Percentiles rank a stretch among this genome's conserved stretches.
Conservation (phyloP, 2,113 vertebrate species). For the Coracopsis vasa region DNA sequence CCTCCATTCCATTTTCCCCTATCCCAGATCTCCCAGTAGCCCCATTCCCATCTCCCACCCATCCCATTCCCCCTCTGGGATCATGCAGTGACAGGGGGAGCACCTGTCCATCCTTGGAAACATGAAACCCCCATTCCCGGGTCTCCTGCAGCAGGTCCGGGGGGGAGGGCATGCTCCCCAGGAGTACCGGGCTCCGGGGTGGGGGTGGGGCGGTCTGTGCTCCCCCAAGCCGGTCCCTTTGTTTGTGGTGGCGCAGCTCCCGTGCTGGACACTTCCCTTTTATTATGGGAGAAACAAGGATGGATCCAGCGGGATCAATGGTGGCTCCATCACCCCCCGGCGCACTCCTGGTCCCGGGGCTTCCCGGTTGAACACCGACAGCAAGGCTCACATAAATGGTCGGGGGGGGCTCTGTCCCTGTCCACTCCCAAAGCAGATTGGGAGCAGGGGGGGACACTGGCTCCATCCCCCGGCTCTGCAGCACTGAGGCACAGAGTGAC, state of each 20-base stretch:
- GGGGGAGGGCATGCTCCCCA: accelerated
- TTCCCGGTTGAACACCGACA: accelerated
- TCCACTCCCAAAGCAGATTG: not conserved
- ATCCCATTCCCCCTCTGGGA: not conserved
- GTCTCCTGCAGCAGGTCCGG: accelerated
- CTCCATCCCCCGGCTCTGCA: not conserved
- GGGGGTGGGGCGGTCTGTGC: not conserved
- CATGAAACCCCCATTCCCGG: not conserved
- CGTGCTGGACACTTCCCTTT: not conserved
- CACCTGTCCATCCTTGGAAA: too few species aligned
- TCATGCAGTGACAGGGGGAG: not conserved
- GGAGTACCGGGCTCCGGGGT: not conserved
- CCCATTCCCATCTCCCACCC: not conserved
- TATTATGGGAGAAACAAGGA: not conserved
- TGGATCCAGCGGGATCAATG: not conserved
- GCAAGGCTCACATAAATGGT: not conserved
- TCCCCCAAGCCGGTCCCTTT: not conserved
- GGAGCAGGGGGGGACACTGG: not conserved
- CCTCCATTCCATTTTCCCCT: not conserved
- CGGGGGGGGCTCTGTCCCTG: not conserved
- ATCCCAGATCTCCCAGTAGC: not conserved
- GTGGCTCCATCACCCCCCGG: not conserved
- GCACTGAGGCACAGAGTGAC: not conserved
- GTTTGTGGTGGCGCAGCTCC: not conserved
- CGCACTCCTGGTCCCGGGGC: not conserved